These are phyloP conservation scores for Reticulitermes lucifugus DNA, from an alignment of 2,888 invertebrate species.

Conservation along the genomic window DNA sequence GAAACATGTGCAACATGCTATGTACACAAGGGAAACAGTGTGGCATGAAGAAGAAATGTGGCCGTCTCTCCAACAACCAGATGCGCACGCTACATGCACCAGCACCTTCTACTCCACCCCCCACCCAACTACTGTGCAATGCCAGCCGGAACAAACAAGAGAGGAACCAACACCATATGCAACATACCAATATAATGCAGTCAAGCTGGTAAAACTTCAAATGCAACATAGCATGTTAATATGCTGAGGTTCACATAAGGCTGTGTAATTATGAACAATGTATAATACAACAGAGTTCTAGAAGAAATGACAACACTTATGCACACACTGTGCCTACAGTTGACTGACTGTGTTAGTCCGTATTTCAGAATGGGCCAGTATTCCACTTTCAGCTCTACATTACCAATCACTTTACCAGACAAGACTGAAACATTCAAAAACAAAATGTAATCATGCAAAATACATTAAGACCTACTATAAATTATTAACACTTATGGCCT, in stretches of 20 bases:
- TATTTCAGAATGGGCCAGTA: too few species aligned
- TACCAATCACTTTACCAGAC: too few species aligned
- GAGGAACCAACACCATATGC: not conserved
- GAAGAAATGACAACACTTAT: not conserved
- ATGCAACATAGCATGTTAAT: not conserved
- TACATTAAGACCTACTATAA: too few species aligned
- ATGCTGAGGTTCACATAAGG: not conserved
- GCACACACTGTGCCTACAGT: not conserved
- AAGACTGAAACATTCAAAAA: too few species aligned
- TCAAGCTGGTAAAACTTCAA: not conserved
- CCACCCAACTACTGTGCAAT: not conserved
- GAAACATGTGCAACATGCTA: constrained; percentile 32
- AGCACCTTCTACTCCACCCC: constrained; percentile 13
- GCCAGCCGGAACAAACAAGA: constrained; percentile 24
- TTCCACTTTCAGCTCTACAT: too few species aligned
- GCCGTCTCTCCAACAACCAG: constrained; percentile 43
- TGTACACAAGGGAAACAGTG: constrained; percentile 11
- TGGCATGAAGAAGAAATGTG: constrained; percentile 19
- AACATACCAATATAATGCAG: not conserved
- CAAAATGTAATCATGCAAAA: too few species aligned
- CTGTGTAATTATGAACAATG: not conserved
- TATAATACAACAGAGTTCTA: not conserved
- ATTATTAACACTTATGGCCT: too few species aligned
- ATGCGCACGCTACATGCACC: not conserved
- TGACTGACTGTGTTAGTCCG: too few species aligned